These are phyloP conservation scores for Telenomus remus DNA, from an alignment of 1,140 invertebrate species.

Conservation along the genomic window DNA sequence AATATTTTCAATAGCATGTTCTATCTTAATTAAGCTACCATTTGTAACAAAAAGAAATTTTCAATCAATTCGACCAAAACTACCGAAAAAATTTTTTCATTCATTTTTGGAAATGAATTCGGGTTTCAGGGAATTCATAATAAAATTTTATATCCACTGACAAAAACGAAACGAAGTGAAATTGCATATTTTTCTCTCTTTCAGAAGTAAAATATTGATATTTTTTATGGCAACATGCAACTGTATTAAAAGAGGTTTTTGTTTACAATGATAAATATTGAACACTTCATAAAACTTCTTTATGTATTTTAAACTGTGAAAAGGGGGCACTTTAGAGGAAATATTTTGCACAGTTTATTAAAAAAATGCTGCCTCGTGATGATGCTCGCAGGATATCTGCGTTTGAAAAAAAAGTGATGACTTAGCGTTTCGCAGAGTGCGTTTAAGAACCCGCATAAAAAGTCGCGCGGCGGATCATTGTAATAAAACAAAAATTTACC, in stretches of 20 bases:
- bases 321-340: constrained; percentile 19
- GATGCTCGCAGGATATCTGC: constrained; percentile 18
- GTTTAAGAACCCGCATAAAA: constrained; percentile 20
- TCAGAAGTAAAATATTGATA: no score
- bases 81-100: no score
- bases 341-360: constrained; percentile 25
- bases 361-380: constrained; percentile 26
- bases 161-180: no score
- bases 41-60: no score
- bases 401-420: constrained; percentile 25
- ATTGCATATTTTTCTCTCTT: no score
- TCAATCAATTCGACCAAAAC: no score
- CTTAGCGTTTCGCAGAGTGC: constrained; percentile 6
- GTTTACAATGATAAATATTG: constrained; percentile 17
- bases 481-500: constrained; percentile 7
- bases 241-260: not conserved
- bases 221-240: no score
- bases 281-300: constrained; percentile 13
- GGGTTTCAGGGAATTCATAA: no score
- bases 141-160: no score
- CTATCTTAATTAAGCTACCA: no score
- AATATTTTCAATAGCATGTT: no score
- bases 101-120: no score
- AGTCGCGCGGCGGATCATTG: constrained; percentile 11
- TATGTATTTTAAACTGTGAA: constrained; percentile 23